Percentiles rank a stretch among this genome's conserved stretches.
phyloP scores from a whole-genome alignment of 1,140 invertebrate genomes.

The Steinernema khuongi region DNA sequence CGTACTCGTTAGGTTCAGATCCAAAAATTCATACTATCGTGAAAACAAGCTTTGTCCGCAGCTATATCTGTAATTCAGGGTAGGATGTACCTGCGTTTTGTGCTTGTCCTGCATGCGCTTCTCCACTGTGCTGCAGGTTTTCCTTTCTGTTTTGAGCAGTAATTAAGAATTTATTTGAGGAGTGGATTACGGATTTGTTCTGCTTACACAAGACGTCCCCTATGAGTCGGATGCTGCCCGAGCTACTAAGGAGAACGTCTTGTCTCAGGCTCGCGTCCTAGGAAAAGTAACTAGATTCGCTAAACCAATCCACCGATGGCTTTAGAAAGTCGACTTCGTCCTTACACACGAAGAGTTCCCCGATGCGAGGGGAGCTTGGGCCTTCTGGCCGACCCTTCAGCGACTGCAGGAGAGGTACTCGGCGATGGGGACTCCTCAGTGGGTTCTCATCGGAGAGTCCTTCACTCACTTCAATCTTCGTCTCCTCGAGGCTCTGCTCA shows the following conservation, averaged over 20 bases:
- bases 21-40: background rate
- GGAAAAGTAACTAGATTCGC: constrained; percentile 5
- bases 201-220: background rate
- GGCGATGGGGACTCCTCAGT: constrained; percentile 11
- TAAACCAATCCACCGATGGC: background rate
- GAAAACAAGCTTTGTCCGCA: too few species aligned
- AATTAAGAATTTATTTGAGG: background rate
- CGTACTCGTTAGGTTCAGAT: constrained; percentile 1
- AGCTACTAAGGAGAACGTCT: background rate
- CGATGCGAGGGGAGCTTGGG: background rate
- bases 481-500: constrained; percentile 3
- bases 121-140: background rate
- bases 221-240: background rate
- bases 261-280: background rate
- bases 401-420: background rate
- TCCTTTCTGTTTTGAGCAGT: background rate
- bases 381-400: constrained; percentile 6
- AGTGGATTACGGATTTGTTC: background rate
- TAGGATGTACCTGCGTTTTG: too few species aligned
- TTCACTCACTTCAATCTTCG: constrained; percentile 21
- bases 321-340: constrained; percentile 2
- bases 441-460: constrained; percentile 24
- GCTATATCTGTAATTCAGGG: too few species aligned
- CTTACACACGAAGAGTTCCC: background rate
- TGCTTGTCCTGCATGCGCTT: background rate